Base-by-base conservation (phyloP, 1,140 invertebrate species). In the Drosophila lini region DNA sequence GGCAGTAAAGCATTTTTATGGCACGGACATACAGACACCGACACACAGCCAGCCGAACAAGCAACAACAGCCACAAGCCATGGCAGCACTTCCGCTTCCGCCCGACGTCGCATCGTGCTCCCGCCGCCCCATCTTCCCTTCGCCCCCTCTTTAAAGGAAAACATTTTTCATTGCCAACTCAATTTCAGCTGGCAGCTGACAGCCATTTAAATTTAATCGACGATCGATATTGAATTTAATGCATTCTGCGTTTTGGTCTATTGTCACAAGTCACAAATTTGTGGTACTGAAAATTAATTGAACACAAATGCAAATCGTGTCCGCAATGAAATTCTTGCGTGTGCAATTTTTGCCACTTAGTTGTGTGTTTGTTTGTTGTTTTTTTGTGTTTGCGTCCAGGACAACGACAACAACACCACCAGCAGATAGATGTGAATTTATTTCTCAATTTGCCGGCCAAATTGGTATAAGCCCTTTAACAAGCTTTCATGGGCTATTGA, bases 1-100 rank as follows among this genome's bases (percentile, higher is more conserved):
- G 36, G 60, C 74, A 78, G 48, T 78, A 78, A 78, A 78, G 28
- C 74, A 78, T 78, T 78, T 78, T 78, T 62, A 78, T 78, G 75
- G 74, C 73, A 47, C 41, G 22, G 28, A 53, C 34, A 31, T 44
- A 36, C 36, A 22, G 34, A 48, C 41, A 47, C 45, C 44, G 22
- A 31, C 25, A 40, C 38, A 45, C 42, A 74, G 36, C n/a, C 31
- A n/a, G 22, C 38, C 52, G 45, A 22, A 62, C 47, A 61, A 40
- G 53, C 64, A 53, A 52, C 74, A 77, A 61, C 52, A 41, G 57
- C 74, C 57, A 78, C 75, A 52, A 71, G 64, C 57, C 77, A 68
- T 62, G 74, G 57, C 64, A 78, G 74, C 57, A 78, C 75, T 78
- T 78, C 75, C 75, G 74, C 41, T 78, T 78, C 75, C 74, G 75